Base-by-base conservation (phyloP, 2,888 invertebrate species). In the Polyommatus icarus region DNA sequence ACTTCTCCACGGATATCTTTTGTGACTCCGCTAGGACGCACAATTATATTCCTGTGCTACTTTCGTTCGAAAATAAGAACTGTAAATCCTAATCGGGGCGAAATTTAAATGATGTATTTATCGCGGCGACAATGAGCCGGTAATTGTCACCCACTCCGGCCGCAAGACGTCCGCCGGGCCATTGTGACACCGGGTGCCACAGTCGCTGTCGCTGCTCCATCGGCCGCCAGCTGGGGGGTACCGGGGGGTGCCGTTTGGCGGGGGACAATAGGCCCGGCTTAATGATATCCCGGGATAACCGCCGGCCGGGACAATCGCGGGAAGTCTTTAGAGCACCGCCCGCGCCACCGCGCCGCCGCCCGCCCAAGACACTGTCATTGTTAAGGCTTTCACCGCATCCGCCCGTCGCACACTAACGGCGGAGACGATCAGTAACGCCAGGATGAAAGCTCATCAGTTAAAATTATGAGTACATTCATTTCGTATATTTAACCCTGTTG, bases 271-370 rank as follows among this genome's bases (percentile, higher is more conserved):
- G 67, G 67, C 24, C 29, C 15, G 29, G 67, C 6, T 67, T 67
- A 67, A 67, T 67, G 67, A 67, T 67, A 67, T 67, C 29, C 29
- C 67, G 29, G 67, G 29, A 67, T 67, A 61, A 61, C 67, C 67
- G 29, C 15, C 15, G 29, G 20, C 7, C 29, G 18, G 50, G 54
- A 67, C 29, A 67, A 67, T 29, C 29, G 67, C 15, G 67, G 29
- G 67, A 67, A 67, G 67, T 67, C 67, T 67, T 67, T 67, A 67
- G 29, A 67, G 24, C 67, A 32, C 15, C 32, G 61, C 24, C 20
- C 59, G 59, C 61, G 67, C 67, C 67, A 18, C 15, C 6, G 5
- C 67, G 67, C 32, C 67, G 29, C 67, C 67, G 61, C 61, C 67
- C 67, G 15, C 18, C 29, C 29, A 67, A 67, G 29, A 67, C 6